A percentile compares a stretch with the other conserved stretches of the same genome.
These are phyloP conservation scores for Spicauda simplicius DNA, from an alignment of 2,888 invertebrate species.

Conservation along the genomic window DNA sequence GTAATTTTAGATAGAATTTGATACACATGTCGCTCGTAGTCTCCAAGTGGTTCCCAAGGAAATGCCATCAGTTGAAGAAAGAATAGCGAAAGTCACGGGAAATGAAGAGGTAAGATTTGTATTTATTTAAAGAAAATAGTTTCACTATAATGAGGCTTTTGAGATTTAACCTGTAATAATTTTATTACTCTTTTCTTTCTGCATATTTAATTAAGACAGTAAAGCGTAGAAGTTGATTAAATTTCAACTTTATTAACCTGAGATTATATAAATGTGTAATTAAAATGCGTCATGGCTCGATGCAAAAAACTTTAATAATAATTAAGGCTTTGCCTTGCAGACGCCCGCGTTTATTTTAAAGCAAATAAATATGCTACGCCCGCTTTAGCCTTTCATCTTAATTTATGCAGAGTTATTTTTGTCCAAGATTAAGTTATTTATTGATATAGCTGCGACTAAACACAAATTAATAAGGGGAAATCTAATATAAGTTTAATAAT, in stretches of 20 bases:
- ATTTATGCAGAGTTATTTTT: constrained; percentile 18
- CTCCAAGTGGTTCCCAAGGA: constrained; percentile 83
- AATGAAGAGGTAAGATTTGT: constrained; percentile 68
- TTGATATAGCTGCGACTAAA: not conserved
- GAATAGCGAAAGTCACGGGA: constrained; percentile 78
- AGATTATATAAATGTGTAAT: constrained; percentile 35
- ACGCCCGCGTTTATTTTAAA: constrained; percentile 12
- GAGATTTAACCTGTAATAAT: too few species aligned
- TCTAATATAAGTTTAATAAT: not conserved
- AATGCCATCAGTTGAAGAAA: constrained; percentile 84
- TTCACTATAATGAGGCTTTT: too few species aligned
- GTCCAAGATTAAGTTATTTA: not conserved
- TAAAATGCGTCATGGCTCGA: constrained; percentile 15
- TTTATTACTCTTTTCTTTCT: too few species aligned
- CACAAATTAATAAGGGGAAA: not conserved
- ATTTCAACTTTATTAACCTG: constrained; percentile 8
- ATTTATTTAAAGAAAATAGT: not conserved
- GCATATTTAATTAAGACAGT: constrained; percentile 5
- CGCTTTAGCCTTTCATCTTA: constrained; percentile 18
- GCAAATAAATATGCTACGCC: constrained; percentile 22
- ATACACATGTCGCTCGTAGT: constrained; percentile 83
- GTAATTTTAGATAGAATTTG: constrained; percentile 81
- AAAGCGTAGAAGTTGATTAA: constrained; percentile 8
- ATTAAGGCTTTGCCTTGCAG: constrained; percentile 19
- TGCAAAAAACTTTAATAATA: constrained; percentile 33